Conservation (phyloP, 2,113 vertebrate genomes). For the Recurvirostra avosetta region DNA sequence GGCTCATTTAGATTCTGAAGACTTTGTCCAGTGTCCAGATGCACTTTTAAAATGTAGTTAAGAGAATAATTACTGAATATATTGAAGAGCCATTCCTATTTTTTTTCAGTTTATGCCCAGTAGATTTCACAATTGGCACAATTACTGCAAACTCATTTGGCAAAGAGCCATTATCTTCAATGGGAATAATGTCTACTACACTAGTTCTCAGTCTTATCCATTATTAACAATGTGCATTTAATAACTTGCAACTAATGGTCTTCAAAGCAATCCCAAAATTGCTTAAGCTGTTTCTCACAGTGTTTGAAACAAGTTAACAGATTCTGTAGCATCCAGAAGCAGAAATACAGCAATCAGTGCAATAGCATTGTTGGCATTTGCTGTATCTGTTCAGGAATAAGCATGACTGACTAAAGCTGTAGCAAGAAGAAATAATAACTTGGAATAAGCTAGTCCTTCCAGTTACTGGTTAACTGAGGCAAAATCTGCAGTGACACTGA, state of each 20-base stretch:
- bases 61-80: constrained; percentile 54
- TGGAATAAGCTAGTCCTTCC: background rate
- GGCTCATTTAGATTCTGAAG: constrained; percentile 67
- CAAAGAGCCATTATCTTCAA: constrained; percentile 10
- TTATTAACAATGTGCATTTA: constrained; percentile 37
- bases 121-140: constrained; percentile 41
- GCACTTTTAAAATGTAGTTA: constrained; percentile 66
- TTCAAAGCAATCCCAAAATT: background rate
- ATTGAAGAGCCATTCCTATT: constrained; percentile 25
- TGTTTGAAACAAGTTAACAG: background rate
- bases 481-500: background rate
- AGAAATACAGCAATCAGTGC: background rate
- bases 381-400: background rate
- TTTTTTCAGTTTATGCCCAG: constrained; percentile 34
- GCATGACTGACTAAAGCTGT: background rate
- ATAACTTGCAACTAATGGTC: constrained; percentile 22
- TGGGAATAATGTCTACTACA: background rate
- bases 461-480: background rate
- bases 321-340: background rate
- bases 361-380: background rate
- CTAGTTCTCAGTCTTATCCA: background rate
- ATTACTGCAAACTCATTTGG: constrained; percentile 32
- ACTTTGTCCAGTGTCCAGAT: constrained; percentile 64
- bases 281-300: background rate
- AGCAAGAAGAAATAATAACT: background rate